A percentile compares a stretch with the other conserved stretches of the same genome.
Conservation (phyloP, 30 jellyfish, hydroid and myxozoan genomes). For the Hydractinia symbiolongicarpus region DNA sequence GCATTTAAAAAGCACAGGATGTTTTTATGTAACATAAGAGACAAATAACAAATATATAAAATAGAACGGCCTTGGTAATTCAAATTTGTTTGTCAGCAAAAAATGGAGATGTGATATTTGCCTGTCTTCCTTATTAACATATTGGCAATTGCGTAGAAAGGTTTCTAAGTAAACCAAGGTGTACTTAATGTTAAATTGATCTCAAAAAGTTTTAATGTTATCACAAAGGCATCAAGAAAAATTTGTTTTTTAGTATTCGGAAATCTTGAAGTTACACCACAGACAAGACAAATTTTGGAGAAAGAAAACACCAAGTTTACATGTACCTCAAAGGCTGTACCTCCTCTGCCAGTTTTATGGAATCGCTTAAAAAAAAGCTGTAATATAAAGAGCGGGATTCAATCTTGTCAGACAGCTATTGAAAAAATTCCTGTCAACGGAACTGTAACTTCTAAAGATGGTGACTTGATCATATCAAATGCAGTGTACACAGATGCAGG, state of each 20-base stretch:
- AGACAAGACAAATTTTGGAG: not conserved
- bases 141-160: too few relatives aligned
- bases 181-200: not conserved
- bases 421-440: not conserved
- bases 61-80: too few relatives aligned
- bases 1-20: too few relatives aligned
- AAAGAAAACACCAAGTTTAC: conserved; percentile 6
- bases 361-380: conserved; percentile 9
- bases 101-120: too few relatives aligned
- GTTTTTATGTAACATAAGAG: too few relatives aligned
- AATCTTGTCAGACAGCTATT: not conserved
- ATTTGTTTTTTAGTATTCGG: conserved; percentile 33
- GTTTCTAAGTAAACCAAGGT: too few relatives aligned
- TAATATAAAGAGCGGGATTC: not conserved
- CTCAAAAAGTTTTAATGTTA: not conserved
- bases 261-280: conserved; percentile 42
- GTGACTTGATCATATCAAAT: conserved; percentile 13
- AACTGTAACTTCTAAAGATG: not conserved
- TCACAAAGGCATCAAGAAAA: not conserved
- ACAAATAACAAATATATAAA: too few relatives aligned
- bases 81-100: too few relatives aligned
- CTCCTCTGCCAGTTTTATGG: conserved; percentile 28
- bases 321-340: conserved; percentile 22
- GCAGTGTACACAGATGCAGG: conserved; percentile 29
- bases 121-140: too few relatives aligned